Evolutionary conservation across 2,888 invertebrate genomes (phyloP).

Genomic region (Drosophila stalkeri): DNA sequence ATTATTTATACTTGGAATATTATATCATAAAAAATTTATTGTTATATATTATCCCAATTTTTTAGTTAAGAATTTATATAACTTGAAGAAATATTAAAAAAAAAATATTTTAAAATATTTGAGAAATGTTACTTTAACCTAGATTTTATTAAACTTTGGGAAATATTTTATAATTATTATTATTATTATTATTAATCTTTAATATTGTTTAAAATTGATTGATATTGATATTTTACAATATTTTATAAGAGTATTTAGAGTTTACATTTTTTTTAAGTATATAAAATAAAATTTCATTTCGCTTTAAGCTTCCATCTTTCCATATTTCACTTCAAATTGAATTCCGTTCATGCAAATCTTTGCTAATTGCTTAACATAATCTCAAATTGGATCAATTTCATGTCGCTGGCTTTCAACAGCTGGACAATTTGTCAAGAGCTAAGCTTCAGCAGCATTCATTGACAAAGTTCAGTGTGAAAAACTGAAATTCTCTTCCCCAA

Average conservation of each 20-base stretch:
- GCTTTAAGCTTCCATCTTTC: neutral
- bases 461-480: constrained; percentile 35
- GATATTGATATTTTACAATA: no score
- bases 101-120: neutral
- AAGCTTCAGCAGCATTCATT: constrained; percentile 26
- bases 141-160: no score
- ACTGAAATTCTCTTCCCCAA: constrained; percentile 17
- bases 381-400: constrained; percentile 18
- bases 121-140: no score
- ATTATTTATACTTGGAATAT: no score
- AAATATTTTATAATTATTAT: no score
- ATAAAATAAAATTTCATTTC: neutral
- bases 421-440: constrained; percentile 40
- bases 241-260: no score
- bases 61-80: no score
- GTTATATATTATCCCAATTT: no score
- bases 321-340: neutral
- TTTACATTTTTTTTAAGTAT: neutral
- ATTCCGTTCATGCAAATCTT: constrained; percentile 17
- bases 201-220: no score
- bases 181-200: no score
- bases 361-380: constrained; percentile 42
- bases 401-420: constrained; percentile 25
- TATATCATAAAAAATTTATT: no score
- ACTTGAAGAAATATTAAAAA: no score